Conservation (phyloP, 2,797 vertebrate genomes). For the Ctenosaura bakeri region DNA sequence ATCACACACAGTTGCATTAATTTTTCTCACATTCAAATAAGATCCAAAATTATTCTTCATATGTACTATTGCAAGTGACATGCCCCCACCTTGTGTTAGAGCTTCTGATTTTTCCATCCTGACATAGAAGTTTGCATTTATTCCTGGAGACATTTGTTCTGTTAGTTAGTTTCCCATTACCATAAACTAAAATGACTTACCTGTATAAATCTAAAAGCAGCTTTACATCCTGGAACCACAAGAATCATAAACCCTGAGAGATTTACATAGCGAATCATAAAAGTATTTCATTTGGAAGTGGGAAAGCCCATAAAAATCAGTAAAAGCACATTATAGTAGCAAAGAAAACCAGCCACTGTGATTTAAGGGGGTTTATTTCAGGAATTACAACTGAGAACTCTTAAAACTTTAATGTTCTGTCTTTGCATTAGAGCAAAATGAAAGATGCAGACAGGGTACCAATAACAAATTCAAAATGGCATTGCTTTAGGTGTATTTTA, state of each 20-base stretch:
- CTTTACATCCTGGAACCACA: not conserved
- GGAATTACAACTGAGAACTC: conserved; percentile 34
- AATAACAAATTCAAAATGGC: conserved; percentile 2
- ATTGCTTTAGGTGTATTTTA: conserved; percentile 33
- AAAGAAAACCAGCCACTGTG: conserved; percentile 30
- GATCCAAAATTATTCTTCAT: too few species aligned
- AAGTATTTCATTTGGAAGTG: conserved; percentile 28
- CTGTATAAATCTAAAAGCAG: not conserved
- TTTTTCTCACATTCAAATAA: too few species aligned
- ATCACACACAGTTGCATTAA: too few species aligned
- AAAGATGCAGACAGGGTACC: not conserved
- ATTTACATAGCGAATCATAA: conserved; percentile 23
- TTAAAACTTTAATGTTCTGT: conserved; percentile 39
- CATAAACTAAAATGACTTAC: conserved; percentile 8
- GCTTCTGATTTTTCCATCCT: too few species aligned
- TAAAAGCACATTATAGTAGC: conserved; percentile 14
- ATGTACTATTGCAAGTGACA: too few species aligned
- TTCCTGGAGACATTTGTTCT: too few species aligned
- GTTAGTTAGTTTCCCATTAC: not conserved
- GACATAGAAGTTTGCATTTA: too few species aligned
- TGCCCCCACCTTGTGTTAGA: too few species aligned
- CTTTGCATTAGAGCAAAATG: conserved; percentile 13
- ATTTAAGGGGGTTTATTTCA: conserved; percentile 36
- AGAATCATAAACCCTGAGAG: conserved; percentile 12
- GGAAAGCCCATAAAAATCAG: conserved; percentile 41